A percentile compares a stretch with the other conserved stretches of the same genome.
Conservation (phyloP, 1,140 invertebrate species). For the Polypedilum pembai region DNA sequence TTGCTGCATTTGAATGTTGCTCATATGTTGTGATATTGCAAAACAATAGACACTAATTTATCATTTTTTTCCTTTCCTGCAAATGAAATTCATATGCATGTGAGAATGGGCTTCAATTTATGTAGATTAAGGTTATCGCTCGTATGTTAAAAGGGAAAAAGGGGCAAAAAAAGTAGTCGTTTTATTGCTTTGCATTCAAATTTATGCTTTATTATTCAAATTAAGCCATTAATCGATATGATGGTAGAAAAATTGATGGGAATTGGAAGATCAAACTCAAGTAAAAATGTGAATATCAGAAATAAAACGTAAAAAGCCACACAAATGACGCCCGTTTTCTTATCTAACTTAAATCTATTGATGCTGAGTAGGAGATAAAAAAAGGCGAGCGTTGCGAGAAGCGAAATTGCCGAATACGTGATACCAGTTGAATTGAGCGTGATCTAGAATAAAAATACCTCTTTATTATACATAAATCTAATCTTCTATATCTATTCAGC, state of each 20-base stretch:
- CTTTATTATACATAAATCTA: too few species aligned
- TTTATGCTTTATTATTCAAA: not conserved
- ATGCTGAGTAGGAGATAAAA: constrained; percentile 67
- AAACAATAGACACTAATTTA: constrained; percentile 10
- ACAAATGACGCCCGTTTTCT: constrained; percentile 66
- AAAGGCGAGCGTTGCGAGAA: constrained; percentile 66
- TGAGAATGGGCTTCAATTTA: not conserved
- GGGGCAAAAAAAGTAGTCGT: not conserved
- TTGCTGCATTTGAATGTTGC: not conserved
- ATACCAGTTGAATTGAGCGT: constrained; percentile 66
- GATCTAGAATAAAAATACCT: constrained; percentile 22
- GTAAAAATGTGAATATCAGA: constrained; percentile 67
- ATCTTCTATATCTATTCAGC: constrained; percentile 46
- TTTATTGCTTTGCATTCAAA: not conserved
- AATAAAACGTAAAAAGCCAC: constrained; percentile 70
- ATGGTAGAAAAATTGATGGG: constrained; percentile 65
- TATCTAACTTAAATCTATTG: constrained; percentile 73
- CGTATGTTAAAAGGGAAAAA: not conserved
- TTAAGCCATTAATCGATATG: constrained; percentile 9
- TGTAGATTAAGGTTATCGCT: constrained; percentile 6
- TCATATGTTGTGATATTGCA: not conserved
- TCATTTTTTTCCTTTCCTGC: not conserved
- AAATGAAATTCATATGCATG: constrained; percentile 10
- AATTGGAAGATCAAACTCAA: constrained; percentile 83
- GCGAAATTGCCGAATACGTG: constrained; percentile 72